Evolutionary conservation across 2,113 vertebrate species (phyloP), one percentile per base, ranked within the genome.

Genomic region (Phocoena phocoena): DNA sequence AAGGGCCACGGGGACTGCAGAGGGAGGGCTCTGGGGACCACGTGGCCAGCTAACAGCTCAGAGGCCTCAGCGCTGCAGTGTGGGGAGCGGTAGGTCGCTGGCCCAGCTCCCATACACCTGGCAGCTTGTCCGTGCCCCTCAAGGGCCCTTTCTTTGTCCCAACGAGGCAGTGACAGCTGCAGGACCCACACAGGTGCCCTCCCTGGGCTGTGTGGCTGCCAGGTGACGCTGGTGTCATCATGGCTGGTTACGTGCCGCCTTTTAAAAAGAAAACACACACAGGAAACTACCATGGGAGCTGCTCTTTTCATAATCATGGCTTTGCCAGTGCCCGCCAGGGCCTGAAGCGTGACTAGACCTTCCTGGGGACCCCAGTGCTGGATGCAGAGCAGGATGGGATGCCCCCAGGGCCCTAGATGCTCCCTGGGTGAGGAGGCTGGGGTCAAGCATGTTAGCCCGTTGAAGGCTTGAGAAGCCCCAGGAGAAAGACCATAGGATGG

Each of bases 221-320:
- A 36, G 80, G 55, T 36, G 58, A 31, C 2, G 6, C 58, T 73
- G 77, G 63, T 10, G 33, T 18, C 8, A 47, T 88, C 93, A 88
- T 95, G 86, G 85, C 93, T 44, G 81, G 93, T 83, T 96, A 62
- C 17, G 2, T 2, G 44, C 58, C 28, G 62, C 96, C 65, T 95
- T 94, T 84, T 86, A 60, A 77, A 95, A 88, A 85, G n/a, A 80
- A 55, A 84, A 50, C 55, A 38, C 1, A 14, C 47, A 14, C 63
- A 44, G 12, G 53, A 93, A 86, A 25, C 84, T 18, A 33, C 44
- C 5, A 31, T 0, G 11, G 11, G 70, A n/a, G 25, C 73, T 0
- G 0, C 50, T 71, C 63, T 36, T 36, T n/a, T 60, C 33, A 47
- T 25, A 90, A 7, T 60, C 15, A 62, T 36, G 4, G 1, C 20